Conservation (phyloP, 2,888 invertebrate species). For the Nasonovia ribisnigri region DNA sequence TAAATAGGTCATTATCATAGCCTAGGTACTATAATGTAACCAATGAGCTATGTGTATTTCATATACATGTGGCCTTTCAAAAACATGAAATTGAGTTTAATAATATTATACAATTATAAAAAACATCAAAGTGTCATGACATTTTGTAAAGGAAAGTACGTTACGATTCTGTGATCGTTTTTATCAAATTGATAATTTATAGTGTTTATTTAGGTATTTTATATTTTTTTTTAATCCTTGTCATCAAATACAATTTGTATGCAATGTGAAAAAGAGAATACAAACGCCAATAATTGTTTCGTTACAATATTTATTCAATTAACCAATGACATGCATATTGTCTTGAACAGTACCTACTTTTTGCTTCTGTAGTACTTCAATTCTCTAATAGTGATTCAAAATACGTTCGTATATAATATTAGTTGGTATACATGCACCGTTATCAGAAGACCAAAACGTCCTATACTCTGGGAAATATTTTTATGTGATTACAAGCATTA, state of each 20-base stretch:
- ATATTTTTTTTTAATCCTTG: not conserved
- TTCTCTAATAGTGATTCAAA: not conserved
- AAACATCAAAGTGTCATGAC: not conserved
- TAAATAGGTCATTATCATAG: not conserved
- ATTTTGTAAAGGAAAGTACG: not conserved
- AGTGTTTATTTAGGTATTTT: not conserved
- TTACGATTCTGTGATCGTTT: not conserved
- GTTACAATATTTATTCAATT: not conserved
- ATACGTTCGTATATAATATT: not conserved
- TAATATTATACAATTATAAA: not conserved
- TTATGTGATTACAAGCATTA: not conserved
- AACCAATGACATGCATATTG: not conserved
- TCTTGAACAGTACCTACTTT: not conserved
- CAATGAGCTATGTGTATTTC: not conserved
- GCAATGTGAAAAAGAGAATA: not conserved
- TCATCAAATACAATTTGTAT: not conserved
- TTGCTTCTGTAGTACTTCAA: not conserved
- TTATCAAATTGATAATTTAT: not conserved
- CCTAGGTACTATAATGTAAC: not conserved
- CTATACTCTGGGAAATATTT: not conserved
- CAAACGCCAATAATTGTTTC: not conserved
- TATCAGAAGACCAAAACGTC: not conserved
- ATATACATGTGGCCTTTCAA: not conserved
- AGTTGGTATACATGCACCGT: not conserved
- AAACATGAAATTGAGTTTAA: not conserved